Base-by-base conservation (phyloP, 2,797 vertebrate genomes). In the Gobionotothen gibberifrons region DNA sequence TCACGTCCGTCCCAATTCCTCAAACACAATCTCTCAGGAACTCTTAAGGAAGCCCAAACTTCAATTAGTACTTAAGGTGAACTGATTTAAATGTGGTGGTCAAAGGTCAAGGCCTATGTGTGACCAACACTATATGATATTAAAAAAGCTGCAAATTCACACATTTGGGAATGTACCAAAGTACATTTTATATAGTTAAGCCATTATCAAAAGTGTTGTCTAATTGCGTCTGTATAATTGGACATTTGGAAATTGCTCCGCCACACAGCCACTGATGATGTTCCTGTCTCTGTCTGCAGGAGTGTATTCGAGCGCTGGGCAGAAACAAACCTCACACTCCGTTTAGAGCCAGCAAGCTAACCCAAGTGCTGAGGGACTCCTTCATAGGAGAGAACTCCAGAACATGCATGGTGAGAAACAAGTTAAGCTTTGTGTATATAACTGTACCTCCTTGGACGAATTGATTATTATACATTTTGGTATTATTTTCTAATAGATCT, bases 311-410 rank as follows among this genome's bases (percentile, higher is more conserved):
- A 89, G 97, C 98, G 69, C 94, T 99, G 91, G 98, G 98, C 82
- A 95, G 96, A 74, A 99, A 99, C 93, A 98, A 98, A 90, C 96
- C 97, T 69, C 98, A 99, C 75, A 99, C 97, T 60, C 97, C 98
- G 0, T 99, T 99, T 83, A 94, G 98, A 95, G 97, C 97, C 89
- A 99, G 98, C 94, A 99, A 99, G 93, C 93, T 99, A 74, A 99
- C 98, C 69, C 98, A 99, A 90, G 98, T 99, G 77, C 94, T 99
- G 87, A 92, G 98, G 89, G 98, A 99, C 92, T 99, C 98, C 22
- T 99, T 99, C 93, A 99, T 99, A n/a, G 97, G 98, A 69, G 98
- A 99, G 86, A 99, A 99, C 89, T 99, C 98, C 32, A 96, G 97
- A 84, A 99, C 97, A 3, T 98, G 98, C 91, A 99, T 99, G 98